Evolutionary conservation across 53 echinoderm and acorn worm genomes (phyloP), one percentile per base, ranked within the genome.

Genomic region (Astropecten irregularis): DNA sequence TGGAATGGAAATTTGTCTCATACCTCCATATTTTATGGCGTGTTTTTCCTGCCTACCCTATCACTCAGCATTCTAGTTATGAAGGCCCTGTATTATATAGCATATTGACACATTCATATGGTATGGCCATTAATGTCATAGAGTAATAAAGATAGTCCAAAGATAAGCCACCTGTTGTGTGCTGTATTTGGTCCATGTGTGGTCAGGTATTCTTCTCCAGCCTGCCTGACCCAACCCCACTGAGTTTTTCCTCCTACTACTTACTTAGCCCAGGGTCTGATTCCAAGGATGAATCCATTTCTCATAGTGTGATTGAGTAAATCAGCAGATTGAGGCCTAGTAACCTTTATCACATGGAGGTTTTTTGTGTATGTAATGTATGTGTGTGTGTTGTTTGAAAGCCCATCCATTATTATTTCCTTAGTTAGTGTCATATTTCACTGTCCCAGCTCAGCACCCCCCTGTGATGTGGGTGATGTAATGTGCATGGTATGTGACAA

Each of bases 111-210:
- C 64, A 64, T 64, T 64, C 35, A 37, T 34, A 34, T 64, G 33
- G 60, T 7, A 64, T 30, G 64, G 64, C 64, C 64, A 64, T 64
- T 2, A 64, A 7, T 64, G 38, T 44, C 44, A 68, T 23, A n/a
- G n/a, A n/a, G n/a, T n/a, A 68, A 68, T 68, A 68, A 68, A 68
- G 59, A 59, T 42, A 4, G 15, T 10, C 8, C n/a, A 60, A 25
- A 47, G 79, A 79, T 79, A 79, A 61, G n/a, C 60, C 79, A 79
- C 79, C 62, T 79, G 79, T 79, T 79, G 48, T 9, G n/a, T n/a
- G n/a, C n/a, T n/a, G n/a, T n/a, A n/a, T n/a, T n/a, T 1, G 33
- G 33, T 21, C 79, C 61, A 48, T 63, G 63, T 79, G 49, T 79
- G 79, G 62, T 47, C 79, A 79, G 30, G 22, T 69, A 40, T 51